These are phyloP conservation scores for Diloba caeruleocephala DNA, from an alignment of 2,888 invertebrate genomes.

Conservation along the genomic window DNA sequence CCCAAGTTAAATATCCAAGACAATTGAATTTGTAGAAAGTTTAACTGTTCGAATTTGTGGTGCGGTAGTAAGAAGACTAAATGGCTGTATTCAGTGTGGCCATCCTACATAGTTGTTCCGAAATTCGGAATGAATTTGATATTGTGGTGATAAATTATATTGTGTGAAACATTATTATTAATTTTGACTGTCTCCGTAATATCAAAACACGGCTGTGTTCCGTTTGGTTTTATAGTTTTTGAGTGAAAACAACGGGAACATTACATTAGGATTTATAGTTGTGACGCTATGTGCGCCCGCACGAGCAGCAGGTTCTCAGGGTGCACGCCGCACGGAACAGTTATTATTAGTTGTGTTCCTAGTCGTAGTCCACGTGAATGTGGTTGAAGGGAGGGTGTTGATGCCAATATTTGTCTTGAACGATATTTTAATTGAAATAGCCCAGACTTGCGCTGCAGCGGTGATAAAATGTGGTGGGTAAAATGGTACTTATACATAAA, in stretches of 20 bases:
- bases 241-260: conserved; percentile 25
- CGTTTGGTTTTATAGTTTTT: conserved; percentile 21
- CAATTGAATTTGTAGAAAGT: conserved; percentile 50
- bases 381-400: no score
- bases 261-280: conserved; percentile 8
- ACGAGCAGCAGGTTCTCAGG: no score
- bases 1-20: conserved; percentile 34
- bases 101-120: conserved; percentile 19
- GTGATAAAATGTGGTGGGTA: no score
- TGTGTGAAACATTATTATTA: conserved; percentile 28
- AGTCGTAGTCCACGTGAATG: no score
- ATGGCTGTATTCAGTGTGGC: conserved; percentile 22
- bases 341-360: no score
- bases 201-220: conserved; percentile 19
- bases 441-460: no score
- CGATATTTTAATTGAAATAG: no score
- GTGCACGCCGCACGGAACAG: no score
- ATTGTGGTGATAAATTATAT: conserved; percentile 26
- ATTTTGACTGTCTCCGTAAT: conserved; percentile 36
- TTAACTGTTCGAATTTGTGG: conserved; percentile 32
- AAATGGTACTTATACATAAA: no score
- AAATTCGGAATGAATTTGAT: conserved; percentile 24
- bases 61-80: conserved; percentile 26
- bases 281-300: background rate
- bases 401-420: no score